Conservation (phyloP, 2,797 vertebrate species). For the Hippoglossus hippoglossus region DNA sequence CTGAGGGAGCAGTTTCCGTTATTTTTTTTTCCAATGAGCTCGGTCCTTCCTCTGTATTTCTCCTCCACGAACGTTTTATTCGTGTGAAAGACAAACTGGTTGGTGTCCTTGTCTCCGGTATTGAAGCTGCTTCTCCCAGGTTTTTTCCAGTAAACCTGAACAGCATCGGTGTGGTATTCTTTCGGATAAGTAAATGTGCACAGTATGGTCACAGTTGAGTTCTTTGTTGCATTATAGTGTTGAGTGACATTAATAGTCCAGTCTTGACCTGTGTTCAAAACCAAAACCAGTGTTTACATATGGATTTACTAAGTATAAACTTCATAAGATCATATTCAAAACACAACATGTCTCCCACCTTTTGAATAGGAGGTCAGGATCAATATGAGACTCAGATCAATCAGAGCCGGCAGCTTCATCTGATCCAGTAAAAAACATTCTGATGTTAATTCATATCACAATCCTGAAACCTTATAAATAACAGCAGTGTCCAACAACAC, state of each 20-base stretch:
- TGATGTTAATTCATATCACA: slow-evolving; percentile 2
- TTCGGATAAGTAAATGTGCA: slow-evolving; percentile 14
- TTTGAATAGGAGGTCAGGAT: slow-evolving; percentile 32
- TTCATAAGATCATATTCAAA: background rate
- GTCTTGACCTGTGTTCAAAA: background rate
- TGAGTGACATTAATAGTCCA: background rate
- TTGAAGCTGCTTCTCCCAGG: accelerated
- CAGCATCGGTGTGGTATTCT: accelerated
- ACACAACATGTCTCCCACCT: slow-evolving; percentile 47
- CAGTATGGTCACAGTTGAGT: background rate
- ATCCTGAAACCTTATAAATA: background rate
- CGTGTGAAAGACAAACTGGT: slow-evolving; percentile 48
- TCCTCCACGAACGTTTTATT: background rate
- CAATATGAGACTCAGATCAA: slow-evolving; percentile 41
- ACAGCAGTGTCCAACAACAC: background rate
- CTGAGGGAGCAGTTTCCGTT: slow-evolving; percentile 42
- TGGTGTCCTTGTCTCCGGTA: accelerated
- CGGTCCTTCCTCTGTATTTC: slow-evolving; percentile 44
- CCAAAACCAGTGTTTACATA: slow-evolving; percentile 14
- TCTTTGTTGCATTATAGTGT: accelerated
- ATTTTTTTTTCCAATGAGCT: background rate
- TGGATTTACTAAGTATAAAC: no score
- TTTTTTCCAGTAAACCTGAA: slow-evolving; percentile 61
- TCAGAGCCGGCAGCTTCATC: slow-evolving; percentile 50
- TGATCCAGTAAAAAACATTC: slow-evolving; percentile 20